These are phyloP conservation scores for Hirtodrosophila trivittata DNA, from an alignment of 2,888 invertebrate species.

Conservation along the genomic window DNA sequence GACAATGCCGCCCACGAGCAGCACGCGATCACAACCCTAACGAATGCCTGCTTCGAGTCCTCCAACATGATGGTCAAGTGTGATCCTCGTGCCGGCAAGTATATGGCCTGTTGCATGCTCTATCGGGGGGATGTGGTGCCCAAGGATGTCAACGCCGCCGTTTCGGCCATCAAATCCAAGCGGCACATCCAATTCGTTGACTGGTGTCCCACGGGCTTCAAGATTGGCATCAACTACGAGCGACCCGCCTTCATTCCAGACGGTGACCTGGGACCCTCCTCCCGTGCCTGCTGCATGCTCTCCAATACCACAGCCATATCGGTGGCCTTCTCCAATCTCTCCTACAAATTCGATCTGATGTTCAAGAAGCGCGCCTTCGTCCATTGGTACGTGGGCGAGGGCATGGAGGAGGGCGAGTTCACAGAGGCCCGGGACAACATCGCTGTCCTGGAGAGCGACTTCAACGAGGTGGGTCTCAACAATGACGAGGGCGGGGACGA, in stretches of 20 bases:
- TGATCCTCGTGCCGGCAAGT: constrained; percentile 92
- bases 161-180: constrained; percentile 90
- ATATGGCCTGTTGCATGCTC: constrained; percentile 94
- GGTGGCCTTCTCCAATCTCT: constrained; percentile 94
- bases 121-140: constrained; percentile 96
- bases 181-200: constrained; percentile 95
- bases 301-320: constrained; percentile 96
- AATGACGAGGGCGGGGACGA: constrained; percentile 65
- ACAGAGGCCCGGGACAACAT: constrained; percentile 83
- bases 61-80: constrained; percentile 95
- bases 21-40: constrained; percentile 88
- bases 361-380: constrained; percentile 89
- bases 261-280: constrained; percentile 92
- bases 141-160: constrained; percentile 93
- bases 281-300: constrained; percentile 94
- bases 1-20: constrained; percentile 79
- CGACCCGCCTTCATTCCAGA: constrained; percentile 91
- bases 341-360: constrained; percentile 96
- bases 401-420: constrained; percentile 84
- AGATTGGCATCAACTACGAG: constrained; percentile 94
- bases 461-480: constrained; percentile 82
- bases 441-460: constrained; percentile 82
- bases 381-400: constrained; percentile 91
- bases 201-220: constrained; percentile 97
- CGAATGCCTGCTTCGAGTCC: constrained; percentile 94